A percentile compares a stretch with the other conserved stretches of the same genome.
phyloP scores from a whole-genome alignment of 2,888 invertebrate genomes.

The Acleris cristana region DNA sequence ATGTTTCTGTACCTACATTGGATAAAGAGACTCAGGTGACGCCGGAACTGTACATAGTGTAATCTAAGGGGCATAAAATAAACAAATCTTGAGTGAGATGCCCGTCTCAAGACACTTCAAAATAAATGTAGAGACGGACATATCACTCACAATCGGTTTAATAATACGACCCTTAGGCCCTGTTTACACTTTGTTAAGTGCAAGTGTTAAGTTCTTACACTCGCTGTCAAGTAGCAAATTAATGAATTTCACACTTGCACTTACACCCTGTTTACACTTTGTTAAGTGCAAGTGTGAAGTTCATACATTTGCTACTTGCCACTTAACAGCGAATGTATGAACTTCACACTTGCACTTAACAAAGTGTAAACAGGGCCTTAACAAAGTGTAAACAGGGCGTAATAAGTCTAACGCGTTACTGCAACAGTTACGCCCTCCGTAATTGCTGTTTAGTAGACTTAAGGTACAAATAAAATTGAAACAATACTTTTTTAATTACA shows the following conservation, averaged over 20 bases:
- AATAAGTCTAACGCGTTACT: conserved; percentile 23
- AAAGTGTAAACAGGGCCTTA: not conserved
- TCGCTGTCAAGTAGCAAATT: too few relatives aligned
- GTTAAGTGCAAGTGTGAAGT: too few relatives aligned
- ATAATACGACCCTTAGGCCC: not conserved
- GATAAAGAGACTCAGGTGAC: conserved; percentile 32
- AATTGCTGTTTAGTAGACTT: conserved; percentile 36
- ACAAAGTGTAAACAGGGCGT: conserved; percentile 4
- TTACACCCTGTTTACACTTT: not conserved
- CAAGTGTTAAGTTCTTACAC: too few relatives aligned
- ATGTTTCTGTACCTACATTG: not conserved
- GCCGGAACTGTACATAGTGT: conserved; percentile 12
- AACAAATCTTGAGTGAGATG: too few relatives aligned
- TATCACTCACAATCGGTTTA: too few relatives aligned
- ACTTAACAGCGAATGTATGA: too few relatives aligned
- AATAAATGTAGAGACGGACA: not conserved
- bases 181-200: too few relatives aligned
- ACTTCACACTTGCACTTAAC: too few relatives aligned
- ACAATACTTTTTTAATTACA: not conserved
- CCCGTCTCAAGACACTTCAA: too few relatives aligned
- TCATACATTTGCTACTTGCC: too few relatives aligned
- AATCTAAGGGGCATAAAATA: not conserved
- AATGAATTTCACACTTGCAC: too few relatives aligned
- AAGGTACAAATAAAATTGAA: not conserved
- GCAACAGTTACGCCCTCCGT: conserved; percentile 33